Conservation (phyloP, 2,888 invertebrate species). For the Zootermopsis nevadensis region DNA sequence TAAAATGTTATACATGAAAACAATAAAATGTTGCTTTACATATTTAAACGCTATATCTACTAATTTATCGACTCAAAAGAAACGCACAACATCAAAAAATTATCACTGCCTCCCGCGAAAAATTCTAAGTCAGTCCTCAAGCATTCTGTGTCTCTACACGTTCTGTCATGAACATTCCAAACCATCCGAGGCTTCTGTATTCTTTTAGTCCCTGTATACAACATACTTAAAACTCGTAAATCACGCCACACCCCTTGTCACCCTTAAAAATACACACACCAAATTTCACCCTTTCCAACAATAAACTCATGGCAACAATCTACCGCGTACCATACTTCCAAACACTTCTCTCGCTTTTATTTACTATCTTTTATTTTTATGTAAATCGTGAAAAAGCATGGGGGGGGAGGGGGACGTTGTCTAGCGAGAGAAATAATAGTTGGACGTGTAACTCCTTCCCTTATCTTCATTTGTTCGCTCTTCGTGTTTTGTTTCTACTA, state of each 20-base stretch:
- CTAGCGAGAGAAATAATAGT: conserved; percentile 39
- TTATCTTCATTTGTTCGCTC: conserved; percentile 40
- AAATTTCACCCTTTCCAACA: conserved; percentile 42
- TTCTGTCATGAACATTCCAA: conserved; percentile 29
- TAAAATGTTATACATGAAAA: no score
- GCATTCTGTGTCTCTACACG: background rate
- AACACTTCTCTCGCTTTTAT: conserved; percentile 33
- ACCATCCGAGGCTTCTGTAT: conserved; percentile 23
- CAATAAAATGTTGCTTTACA: no score
- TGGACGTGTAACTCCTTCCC: conserved; percentile 40
- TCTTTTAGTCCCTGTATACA: conserved; percentile 7
- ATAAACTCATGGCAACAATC: conserved; percentile 43
- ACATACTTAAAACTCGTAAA: conserved; percentile 41
- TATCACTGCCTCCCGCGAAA: background rate
- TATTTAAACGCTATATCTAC: no score
- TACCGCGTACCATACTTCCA: conserved; percentile 20
- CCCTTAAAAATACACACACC: conserved; percentile 38
- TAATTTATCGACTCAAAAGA: no score
- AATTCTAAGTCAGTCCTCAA: background rate
- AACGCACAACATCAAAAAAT: no score
- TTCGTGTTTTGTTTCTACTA: conserved; percentile 35
- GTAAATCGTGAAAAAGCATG: conserved; percentile 30
- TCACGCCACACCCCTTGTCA: conserved; percentile 40
- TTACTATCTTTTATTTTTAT: conserved; percentile 42
- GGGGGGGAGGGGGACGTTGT: conserved; percentile 13